Conservation (phyloP, 1,140 invertebrate species). For the Scaptomyza montana region DNA sequence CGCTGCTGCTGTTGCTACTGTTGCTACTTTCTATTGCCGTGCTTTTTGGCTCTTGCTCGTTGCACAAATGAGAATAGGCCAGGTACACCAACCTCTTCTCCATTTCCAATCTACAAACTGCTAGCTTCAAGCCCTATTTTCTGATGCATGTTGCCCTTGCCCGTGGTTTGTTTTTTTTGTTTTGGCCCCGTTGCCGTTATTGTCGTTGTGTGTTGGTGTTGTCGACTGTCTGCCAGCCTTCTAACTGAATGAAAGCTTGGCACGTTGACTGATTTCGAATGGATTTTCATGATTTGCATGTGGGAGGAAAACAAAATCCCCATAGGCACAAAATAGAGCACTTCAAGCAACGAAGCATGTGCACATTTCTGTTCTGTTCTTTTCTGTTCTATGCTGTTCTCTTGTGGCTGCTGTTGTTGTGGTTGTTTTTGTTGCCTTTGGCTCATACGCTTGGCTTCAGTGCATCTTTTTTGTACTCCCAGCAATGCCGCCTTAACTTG, state of each 20-base stretch:
- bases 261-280: conserved; percentile 79
- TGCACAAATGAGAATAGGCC: conserved; percentile 36
- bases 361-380: conserved; percentile 63
- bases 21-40: conserved; percentile 47
- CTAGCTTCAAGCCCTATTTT: neutral
- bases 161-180: conserved; percentile 11
- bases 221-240: conserved; percentile 58
- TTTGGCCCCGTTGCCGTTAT: conserved; percentile 14
- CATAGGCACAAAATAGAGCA: conserved; percentile 79
- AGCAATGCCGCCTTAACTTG: conserved; percentile 23
- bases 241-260: conserved; percentile 79
- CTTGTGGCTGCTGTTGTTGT: neutral
- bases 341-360: conserved; percentile 75
- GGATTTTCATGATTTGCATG: conserved; percentile 68
- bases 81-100: neutral
- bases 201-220: conserved; percentile 28
- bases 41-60: conserved; percentile 38
- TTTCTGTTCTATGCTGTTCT: neutral
- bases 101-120: neutral
- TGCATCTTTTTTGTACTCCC: conserved; percentile 1
- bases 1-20: neutral
- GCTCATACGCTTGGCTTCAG: conserved; percentile 8
- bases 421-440: conserved; percentile 23
- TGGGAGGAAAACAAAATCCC: conserved; percentile 59
- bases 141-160: conserved; percentile 18